Evolutionary conservation across 2,113 vertebrate genomes (phyloP), one percentile per base, ranked within the genome.

Genomic region (Periophthalmodon schlosseri): DNA sequence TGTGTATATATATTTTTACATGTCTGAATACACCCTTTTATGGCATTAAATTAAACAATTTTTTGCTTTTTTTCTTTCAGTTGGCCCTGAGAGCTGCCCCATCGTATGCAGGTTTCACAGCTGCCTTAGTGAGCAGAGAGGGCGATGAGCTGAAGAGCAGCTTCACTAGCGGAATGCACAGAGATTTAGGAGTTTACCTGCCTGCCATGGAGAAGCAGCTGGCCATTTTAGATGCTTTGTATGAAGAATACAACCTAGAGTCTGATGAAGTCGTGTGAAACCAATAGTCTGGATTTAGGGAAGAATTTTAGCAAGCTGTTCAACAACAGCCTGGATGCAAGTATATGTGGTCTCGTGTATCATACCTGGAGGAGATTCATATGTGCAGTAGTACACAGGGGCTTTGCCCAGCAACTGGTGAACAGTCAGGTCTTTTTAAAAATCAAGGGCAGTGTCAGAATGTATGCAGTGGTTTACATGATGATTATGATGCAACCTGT

Each of bases 231-330:
- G 97, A 99, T 76, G 87, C 91, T 78, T 91, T 99, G 50, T 99
- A 99, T 10, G 96, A 98, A 77, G 92, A 96, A 72, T 95, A 99
- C 72, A 95, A 95, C 85, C 94, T 99, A 87, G 97, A 99, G 79
- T 98, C 97, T 0, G 96, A 99, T 4, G 97, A 99, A 90, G 95
- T 99, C 73, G 98, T 99, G 86, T 99, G 94, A 98, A 65, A 44
- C 6, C 34, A 33, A 33, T 12, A 21, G 39, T 58, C 16, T 0
- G 9, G 46, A 20, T 28, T 77, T 20, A 21, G 65, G 68, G 47
- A 73, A 69, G 23, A 33, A 58, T 18, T 66, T 47, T 0, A 7
- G 36, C 39, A n/a, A 15, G 54, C 50, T 54, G 75, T 73, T 63
- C 50, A 65, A 36, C 56, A 75, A 52, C 52, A 54, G 68, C 71